Base-by-base conservation (phyloP, 2,797 vertebrate genomes). In the Setipinna tenuifilis region DNA sequence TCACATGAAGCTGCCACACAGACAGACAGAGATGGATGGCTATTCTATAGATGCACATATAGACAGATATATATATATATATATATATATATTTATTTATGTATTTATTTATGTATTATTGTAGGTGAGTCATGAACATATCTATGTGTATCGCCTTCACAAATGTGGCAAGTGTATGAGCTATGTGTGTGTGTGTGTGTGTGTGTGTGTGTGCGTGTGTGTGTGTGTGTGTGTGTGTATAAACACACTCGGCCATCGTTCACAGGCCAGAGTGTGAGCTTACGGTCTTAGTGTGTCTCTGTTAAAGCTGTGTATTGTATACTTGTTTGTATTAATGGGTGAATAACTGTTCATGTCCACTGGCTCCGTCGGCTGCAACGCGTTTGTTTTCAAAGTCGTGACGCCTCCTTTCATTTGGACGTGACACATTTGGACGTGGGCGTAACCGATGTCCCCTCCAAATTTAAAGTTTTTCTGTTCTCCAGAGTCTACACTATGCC, bases 161-260 rank as follows among this genome's bases (percentile, higher is more conserved):
- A 31, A 5, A 35, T 41, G 14, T 23, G 12, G 28, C 68, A 35
- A 75, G 68, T 71, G 65, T 35, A 16, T 9, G 61, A 0, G 21
- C 58, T 11, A 17, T 65, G n/a, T 25, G 61, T 65, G n/a, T 23
- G 61, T 62, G n/a, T 25, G 61, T 14, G 65, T 68, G 62, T 68
- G 62, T 68, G 65, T 71, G 62, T 68, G 65, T 71, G 65, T 71
- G 65, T 71, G 65, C 28, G 65, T 71, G 65, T 71, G 59, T 61
- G 59, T 61, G 50, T 54, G 50, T 54, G 50, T 54, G 50, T 54
- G 50, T 14, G 50, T 28, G 10, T 16, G 65, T 2, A 9, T 68
- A n/a, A 71, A 35, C 12, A 71, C 28, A 54, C 50, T 54, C 50
- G 35, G 68, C 25, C 68, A 16, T 14, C 68, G 31, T 0, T 12